A percentile compares a stretch with the other conserved stretches of the same genome.
phyloP scores from a whole-genome alignment of 1,140 invertebrate species.

The Drosophila serrata region DNA sequence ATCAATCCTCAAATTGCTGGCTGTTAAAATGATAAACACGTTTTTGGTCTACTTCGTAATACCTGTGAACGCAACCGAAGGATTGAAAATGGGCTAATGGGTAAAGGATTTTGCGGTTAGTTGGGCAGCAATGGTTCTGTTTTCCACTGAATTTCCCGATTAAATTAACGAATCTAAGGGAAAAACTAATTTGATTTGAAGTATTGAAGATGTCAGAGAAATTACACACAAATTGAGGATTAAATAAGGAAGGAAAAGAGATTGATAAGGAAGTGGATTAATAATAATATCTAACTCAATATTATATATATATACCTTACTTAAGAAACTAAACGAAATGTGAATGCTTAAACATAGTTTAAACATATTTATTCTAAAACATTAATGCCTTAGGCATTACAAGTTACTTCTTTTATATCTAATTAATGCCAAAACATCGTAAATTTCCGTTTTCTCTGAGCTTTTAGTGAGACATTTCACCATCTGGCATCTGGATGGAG shows the following conservation, averaged over 20 bases:
- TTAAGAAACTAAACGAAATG: background rate
- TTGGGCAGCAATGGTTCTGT: conserved; percentile 2
- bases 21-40: conserved; percentile 51
- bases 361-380: background rate
- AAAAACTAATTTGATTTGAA: conserved; percentile 26
- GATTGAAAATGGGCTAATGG: conserved; percentile 31
- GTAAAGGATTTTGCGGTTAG: conserved; percentile 29
- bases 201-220: background rate
- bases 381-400: background rate
- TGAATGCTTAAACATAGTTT: too few species aligned
- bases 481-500: conserved; percentile 17
- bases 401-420: background rate
- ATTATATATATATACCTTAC: background rate
- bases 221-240: background rate
- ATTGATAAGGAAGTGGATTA: background rate
- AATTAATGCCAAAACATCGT: background rate
- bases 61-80: conserved; percentile 4
- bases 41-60: conserved; percentile 32
- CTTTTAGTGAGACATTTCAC: conserved; percentile 6
- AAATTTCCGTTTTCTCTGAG: background rate
- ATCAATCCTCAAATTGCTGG: conserved; percentile 57
- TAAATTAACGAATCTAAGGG: conserved; percentile 14
- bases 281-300: background rate
- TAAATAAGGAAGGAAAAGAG: background rate
- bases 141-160: conserved; percentile 14